Base-by-base conservation (phyloP, 2,888 invertebrate species). In the Conops quadrifasciatus region DNA sequence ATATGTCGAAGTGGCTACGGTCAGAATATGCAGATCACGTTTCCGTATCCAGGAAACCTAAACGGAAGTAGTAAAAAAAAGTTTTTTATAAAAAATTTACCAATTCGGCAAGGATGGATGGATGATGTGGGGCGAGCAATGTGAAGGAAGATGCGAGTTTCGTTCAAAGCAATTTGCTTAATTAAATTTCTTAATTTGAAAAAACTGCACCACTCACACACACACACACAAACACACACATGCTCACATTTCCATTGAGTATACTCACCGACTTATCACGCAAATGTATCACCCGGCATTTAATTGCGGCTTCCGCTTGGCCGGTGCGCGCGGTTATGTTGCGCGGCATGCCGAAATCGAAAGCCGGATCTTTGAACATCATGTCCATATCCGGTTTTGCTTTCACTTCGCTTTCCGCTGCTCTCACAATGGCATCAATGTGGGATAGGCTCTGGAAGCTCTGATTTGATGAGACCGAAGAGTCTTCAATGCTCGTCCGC, bases 321-420 rank as follows among this genome's bases (percentile, higher is more conserved):
- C 94, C 94, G 72, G 94, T 93, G 77, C 94, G 92, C 26, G 93
- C 93, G 64, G 94, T 94, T 78, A 95, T 93, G 87, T 94, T 94
- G 78, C 94, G 89, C 56, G 92, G 91, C 83, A 94, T 93, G 85
- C 93, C 93, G 88, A 92, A 92, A 88, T 94, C 94, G 87, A 95
- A 95, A 87, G 92, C 93, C 72, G 82, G 81, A 79, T 79, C 72
- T 64, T 71, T 64, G 21, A 75, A 75, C 26, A 73, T 72, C 65
- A 73, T 76, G 70, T 36, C 62, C 63, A 36, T 70, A 58, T 60
- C 73, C 72, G 9, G 67, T 70, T 72, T 73, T 68, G 75, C 75
- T 70, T 73, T 67, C 62, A 13, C 71, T 68, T 63, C 63, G 51
- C 63, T 64, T 47, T 71, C 72, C 63, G 70, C 26, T 26, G 11